Conservation (phyloP, 2,797 vertebrate genomes). For the Cacajao melanocephalus region DNA sequence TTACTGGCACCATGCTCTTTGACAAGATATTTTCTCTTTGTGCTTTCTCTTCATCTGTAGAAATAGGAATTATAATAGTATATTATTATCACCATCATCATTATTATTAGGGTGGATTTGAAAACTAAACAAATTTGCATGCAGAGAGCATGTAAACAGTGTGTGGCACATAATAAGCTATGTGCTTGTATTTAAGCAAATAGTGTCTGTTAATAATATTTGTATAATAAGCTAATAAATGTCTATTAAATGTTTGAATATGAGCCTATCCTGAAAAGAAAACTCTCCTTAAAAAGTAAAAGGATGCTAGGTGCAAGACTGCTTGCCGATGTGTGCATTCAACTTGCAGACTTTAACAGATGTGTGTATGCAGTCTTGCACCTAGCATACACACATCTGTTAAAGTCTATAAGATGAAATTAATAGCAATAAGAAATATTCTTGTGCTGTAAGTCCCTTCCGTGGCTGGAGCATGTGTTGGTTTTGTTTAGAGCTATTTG, state of each 20-base stretch:
- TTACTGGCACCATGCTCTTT: background rate
- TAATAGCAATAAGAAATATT: background rate
- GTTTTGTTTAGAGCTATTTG: slow-evolving; percentile 19
- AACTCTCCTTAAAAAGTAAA: too few species aligned
- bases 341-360: too few species aligned
- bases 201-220: background rate
- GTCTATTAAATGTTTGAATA: background rate
- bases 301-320: too few species aligned
- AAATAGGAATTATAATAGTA: background rate
- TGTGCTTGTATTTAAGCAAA: background rate
- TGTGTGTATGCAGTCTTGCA: too few species aligned
- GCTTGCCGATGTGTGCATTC: too few species aligned
- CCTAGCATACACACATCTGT: too few species aligned
- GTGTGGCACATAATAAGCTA: background rate
- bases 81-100: background rate
- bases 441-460: background rate
- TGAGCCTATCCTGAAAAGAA: too few species aligned
- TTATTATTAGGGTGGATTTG: background rate
- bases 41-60: background rate
- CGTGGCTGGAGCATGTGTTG: background rate
- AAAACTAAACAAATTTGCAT: background rate
- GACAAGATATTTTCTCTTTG: background rate
- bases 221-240: background rate
- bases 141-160: background rate
- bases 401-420: background rate